Conservation (phyloP, 2,888 invertebrate genomes). For the Campoplex nolae region DNA sequence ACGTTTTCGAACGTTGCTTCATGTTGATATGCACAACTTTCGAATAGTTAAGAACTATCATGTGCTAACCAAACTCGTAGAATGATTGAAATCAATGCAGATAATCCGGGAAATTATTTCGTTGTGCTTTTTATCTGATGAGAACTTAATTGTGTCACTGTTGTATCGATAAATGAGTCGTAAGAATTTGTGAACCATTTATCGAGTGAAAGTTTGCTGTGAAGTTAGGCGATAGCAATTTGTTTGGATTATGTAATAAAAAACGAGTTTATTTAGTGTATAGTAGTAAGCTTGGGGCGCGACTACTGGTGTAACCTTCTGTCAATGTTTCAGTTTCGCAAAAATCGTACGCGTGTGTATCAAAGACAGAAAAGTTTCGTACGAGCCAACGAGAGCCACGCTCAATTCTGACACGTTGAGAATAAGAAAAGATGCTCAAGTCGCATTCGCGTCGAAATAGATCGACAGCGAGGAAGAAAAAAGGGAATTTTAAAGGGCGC, state of each 20-base stretch:
- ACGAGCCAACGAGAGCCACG: constrained; percentile 5
- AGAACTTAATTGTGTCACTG: too few species aligned
- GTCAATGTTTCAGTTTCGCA: background rate
- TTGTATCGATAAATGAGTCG: too few species aligned
- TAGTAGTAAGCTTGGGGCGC: background rate
- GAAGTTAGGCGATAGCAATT: too few species aligned
- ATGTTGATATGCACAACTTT: too few species aligned
- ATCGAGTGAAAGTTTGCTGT: too few species aligned
- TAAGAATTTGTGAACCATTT: too few species aligned
- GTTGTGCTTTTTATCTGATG: too few species aligned
- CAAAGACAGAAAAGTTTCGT: background rate
- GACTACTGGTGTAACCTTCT: background rate
- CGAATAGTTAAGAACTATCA: background rate
- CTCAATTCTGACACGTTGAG: constrained; percentile 67
- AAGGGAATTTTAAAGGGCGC: constrained; percentile 46
- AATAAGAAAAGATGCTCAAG: background rate
- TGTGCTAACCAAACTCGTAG: background rate
- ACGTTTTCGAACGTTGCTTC: background rate
- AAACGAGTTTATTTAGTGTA: too few species aligned
- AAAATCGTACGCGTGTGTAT: background rate
- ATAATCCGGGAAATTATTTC: too few species aligned
- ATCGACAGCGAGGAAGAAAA: background rate
- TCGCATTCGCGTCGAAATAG: background rate
- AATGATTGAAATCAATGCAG: background rate
- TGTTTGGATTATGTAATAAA: too few species aligned